A percentile compares a stretch with the other conserved stretches of the same genome.
phyloP scores from a whole-genome alignment of 2,888 invertebrate genomes.

The Yponomeuta cagnagella region DNA sequence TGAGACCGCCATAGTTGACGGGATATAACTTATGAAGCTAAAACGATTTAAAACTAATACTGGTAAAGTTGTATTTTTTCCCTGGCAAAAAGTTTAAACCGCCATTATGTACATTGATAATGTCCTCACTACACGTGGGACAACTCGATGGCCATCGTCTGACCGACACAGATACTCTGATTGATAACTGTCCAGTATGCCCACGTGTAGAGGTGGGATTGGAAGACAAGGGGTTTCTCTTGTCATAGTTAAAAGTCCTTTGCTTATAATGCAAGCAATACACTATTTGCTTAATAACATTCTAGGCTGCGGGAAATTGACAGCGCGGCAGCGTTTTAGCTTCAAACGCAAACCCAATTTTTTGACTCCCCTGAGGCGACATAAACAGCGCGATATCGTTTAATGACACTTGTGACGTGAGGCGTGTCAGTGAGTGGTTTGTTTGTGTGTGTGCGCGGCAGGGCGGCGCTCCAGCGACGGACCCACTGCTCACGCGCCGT shows the following conservation, averaged over 20 bases:
- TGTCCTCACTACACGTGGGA: too few species aligned
- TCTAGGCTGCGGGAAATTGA: not conserved
- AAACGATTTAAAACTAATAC: not conserved
- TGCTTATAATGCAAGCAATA: not conserved
- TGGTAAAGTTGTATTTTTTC: too few species aligned
- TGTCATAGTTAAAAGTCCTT: too few species aligned
- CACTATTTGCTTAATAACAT: not conserved
- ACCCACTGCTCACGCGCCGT: slow-evolving; percentile 81
- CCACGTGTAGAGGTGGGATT: too few species aligned
- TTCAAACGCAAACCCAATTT: not conserved
- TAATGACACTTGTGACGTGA: not conserved
- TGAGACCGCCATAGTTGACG: slow-evolving; percentile 15
- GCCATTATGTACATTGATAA: too few species aligned
- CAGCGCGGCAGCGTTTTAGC: not conserved
- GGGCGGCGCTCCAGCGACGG: slow-evolving; percentile 37
- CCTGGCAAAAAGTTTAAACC: too few species aligned
- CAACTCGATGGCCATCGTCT: too few species aligned
- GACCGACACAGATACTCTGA: too few species aligned
- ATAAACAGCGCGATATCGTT: not conserved
- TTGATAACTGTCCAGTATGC: too few species aligned
- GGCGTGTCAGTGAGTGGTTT: slow-evolving; percentile 9
- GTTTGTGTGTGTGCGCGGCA: slow-evolving; percentile 19
- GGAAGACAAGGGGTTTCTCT: too few species aligned
- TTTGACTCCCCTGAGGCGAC: not conserved
- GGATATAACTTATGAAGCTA: not conserved